Evolutionary conservation across 1,140 invertebrate genomes (phyloP), one percentile per base, ranked within the genome.

Genomic region (Ectropis grisescens): DNA sequence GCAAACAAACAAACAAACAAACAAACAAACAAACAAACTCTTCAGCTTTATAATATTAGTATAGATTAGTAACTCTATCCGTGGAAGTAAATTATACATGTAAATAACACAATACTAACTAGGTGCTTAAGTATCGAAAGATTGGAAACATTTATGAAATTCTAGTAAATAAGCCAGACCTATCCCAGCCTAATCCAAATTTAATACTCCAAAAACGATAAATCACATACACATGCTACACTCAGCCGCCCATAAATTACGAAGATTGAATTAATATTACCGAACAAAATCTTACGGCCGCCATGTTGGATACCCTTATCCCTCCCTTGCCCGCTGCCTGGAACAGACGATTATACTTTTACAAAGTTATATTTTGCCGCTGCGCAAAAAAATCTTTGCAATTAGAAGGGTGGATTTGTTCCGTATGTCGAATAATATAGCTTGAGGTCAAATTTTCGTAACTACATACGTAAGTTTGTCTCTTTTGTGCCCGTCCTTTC

Each of bases 181-280:
- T 33, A 40, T 28, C 16, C 36, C 34, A 54, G 28, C 47, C 33
- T 58, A 56, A 62, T 54, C 42, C 49, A 36, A 49, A 56, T 50
- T 59, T 58, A 60, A 62, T 57, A 54, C 45, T 42, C 13, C 55
- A 51, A 70, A 64, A 67, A 60, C 61, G 50, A 74, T 79, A 69
- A 71, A 79, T 79, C 67, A 74, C 29, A 51, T 41, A 39, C 66
- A 71, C 51, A 61, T 62, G 62, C 40, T 53, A 53, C 58, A 45
- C 53, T 19, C 37, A 47, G 53, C 40, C 53, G 44, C 53, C 46
- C 61, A 75, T 80, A 80, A 78, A 80, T 80, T 67, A 80, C 61
- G 60, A 80, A 78, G 72, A 78, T 78, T 80, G 75, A 80, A 78
- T 80, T 72, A 80, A 74, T 75, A 68, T 65, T 58, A 57, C 62